These are phyloP conservation scores for Nannobrachium achirus DNA, from an alignment of 2,113 vertebrate genomes.

Conservation along the genomic window DNA sequence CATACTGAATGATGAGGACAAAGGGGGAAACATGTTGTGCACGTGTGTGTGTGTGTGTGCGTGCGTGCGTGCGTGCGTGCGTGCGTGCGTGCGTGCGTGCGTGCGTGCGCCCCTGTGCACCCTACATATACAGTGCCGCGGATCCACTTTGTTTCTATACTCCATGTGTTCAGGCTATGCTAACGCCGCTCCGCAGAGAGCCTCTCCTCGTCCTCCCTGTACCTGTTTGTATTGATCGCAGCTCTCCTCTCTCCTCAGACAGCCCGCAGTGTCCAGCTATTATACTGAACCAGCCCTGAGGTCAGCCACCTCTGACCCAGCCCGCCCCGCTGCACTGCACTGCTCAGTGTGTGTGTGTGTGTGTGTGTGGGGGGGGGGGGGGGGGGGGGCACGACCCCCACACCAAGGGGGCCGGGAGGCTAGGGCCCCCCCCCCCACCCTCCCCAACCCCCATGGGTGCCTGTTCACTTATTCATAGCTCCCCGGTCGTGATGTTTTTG, in stretches of 20 bases:
- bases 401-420: constrained; percentile 47
- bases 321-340: constrained; percentile 39
- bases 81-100: too few relatives aligned
- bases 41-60: too few relatives aligned
- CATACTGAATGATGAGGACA: too few relatives aligned
- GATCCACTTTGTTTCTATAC: constrained; percentile 3
- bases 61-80: too few relatives aligned
- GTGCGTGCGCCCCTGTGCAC: too few relatives aligned
- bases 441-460: constrained; percentile 6
- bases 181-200: constrained; percentile 37
- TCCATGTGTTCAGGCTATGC: constrained; percentile 21
- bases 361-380: not conserved
- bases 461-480: constrained; percentile 67
- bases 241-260: constrained; percentile 46
- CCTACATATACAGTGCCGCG: too few relatives aligned
- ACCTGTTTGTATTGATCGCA: constrained; percentile 66
- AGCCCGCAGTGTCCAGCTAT: constrained; percentile 64
- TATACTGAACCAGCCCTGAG: constrained; percentile 59
- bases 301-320: constrained; percentile 69
- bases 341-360: constrained; percentile 25
- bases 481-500: constrained; percentile 47
- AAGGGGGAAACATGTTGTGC: too few relatives aligned
- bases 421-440: constrained; percentile 28
- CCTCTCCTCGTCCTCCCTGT: constrained; percentile 28
- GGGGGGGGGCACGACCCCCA: constrained; percentile 58